A percentile compares a stretch with the other conserved stretches of the same genome.
phyloP scores from a whole-genome alignment of 1,140 invertebrate genomes.

The Apis mellifera region DNA sequence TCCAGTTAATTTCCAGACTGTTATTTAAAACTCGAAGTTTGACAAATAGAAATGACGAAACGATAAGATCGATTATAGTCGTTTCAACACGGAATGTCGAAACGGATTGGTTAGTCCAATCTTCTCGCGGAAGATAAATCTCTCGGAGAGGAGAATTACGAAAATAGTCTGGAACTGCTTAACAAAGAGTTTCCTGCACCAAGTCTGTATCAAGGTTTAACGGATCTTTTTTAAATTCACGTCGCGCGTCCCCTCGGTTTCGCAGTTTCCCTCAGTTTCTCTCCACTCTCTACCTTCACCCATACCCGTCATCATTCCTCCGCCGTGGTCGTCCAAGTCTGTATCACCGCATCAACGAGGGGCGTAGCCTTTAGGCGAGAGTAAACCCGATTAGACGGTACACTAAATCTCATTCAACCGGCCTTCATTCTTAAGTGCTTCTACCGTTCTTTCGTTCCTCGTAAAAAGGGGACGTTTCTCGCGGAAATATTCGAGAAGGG shows the following conservation, averaged over 20 bases:
- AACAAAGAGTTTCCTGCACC: constrained; percentile 10
- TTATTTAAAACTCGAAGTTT: background rate
- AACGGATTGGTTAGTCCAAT: background rate
- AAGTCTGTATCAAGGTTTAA: constrained; percentile 42
- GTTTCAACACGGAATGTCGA: background rate
- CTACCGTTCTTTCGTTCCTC: constrained; percentile 39
- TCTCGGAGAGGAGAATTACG: constrained; percentile 15
- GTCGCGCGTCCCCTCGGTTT: constrained; percentile 18
- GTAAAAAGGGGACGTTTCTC: constrained; percentile 29
- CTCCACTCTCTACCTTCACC: background rate
- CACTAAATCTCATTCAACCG: constrained; percentile 68
- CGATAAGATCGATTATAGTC: background rate
- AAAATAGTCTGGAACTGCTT: constrained; percentile 29
- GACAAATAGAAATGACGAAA: background rate
- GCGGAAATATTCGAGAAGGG: constrained; percentile 9
- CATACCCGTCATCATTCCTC: background rate
- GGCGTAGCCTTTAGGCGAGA: constrained; percentile 53
- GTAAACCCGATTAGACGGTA: constrained; percentile 67
- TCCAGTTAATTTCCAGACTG: too few species aligned
- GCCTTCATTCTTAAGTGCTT: constrained; percentile 63
- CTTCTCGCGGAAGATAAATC: constrained; percentile 31
- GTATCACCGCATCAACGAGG: constrained; percentile 45
- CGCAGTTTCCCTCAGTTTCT: constrained; percentile 27
- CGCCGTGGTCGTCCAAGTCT: background rate
- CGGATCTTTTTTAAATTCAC: constrained; percentile 59